These are phyloP conservation scores for Andrena fulva DNA, from an alignment of 2,888 invertebrate genomes.

Conservation along the genomic window DNA sequence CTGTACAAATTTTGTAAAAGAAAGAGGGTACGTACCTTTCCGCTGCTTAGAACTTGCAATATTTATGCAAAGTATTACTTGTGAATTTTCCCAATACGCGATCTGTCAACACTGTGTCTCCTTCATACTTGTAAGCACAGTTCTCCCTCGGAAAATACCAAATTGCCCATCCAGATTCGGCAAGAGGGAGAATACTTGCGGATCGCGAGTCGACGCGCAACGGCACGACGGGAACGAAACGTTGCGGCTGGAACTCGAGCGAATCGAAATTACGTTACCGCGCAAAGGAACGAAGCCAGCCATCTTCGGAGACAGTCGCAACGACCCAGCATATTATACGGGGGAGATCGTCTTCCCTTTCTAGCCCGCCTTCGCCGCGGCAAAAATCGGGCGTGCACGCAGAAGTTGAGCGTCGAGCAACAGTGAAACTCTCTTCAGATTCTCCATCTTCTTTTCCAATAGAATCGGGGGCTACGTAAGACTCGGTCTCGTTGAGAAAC, in stretches of 20 bases:
- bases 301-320: constrained; percentile 8
- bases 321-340: constrained; percentile 33
- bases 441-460: constrained; percentile 34
- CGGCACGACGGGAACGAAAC: background rate
- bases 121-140: background rate
- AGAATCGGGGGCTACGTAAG: constrained; percentile 59
- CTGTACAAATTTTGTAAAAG: too few species aligned
- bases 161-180: background rate
- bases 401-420: constrained; percentile 41
- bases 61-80: too few species aligned
- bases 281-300: constrained; percentile 11
- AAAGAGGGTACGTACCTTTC: too few species aligned
- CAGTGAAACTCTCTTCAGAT: constrained; percentile 41
- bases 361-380: background rate
- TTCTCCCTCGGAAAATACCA: too few species aligned
- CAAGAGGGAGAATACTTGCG: too few species aligned
- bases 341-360: constrained; percentile 13
- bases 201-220: background rate
- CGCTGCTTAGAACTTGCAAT: too few species aligned
- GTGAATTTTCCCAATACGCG: too few species aligned
- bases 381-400: constrained; percentile 49
- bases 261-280: constrained; percentile 27
- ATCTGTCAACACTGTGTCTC: background rate
- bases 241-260: background rate
- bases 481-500: constrained; percentile 69